A percentile compares a stretch with the other conserved stretches of the same genome.
phyloP scores from a whole-genome alignment of 1,140 invertebrate species.

The Tetragnatha versicolor region DNA sequence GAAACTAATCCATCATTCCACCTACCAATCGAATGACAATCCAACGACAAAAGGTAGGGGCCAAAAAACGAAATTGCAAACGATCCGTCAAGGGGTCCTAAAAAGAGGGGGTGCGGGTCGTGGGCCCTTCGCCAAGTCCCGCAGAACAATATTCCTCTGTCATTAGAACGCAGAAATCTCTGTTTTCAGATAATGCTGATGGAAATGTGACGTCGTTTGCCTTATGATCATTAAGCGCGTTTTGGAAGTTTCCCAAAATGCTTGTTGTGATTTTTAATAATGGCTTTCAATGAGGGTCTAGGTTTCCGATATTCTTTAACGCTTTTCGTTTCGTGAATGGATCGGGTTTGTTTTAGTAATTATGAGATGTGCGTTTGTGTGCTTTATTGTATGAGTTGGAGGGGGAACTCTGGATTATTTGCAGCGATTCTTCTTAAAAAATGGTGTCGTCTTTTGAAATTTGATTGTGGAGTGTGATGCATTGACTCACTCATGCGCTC shows the following conservation, averaged over 20 bases:
- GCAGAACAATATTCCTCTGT: slow-evolving; percentile 20
- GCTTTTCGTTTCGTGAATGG: too few relatives aligned
- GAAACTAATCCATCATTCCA: too few relatives aligned
- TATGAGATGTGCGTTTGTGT: too few relatives aligned
- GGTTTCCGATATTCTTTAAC: not conserved
- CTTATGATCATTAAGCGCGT: not conserved
- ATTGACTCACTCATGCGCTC: too few relatives aligned
- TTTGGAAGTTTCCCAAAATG: not conserved
- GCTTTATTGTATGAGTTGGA: too few relatives aligned
- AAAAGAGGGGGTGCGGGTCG: not conserved
- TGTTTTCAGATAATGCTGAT: slow-evolving; percentile 3
- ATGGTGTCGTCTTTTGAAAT: too few relatives aligned
- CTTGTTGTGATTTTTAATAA: not conserved
- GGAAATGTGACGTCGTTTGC: slow-evolving; percentile 17
- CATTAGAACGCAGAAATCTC: slow-evolving; percentile 25
- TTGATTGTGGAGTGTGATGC: too few relatives aligned
- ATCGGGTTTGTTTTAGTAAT: too few relatives aligned
- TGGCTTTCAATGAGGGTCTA: not conserved
- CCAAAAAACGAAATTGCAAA: not conserved
- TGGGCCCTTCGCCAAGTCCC: slow-evolving; percentile 3
- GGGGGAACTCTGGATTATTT: too few relatives aligned
- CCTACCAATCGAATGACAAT: too few relatives aligned
- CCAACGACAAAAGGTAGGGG: not conserved
- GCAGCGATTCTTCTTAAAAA: too few relatives aligned
- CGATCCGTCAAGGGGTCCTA: not conserved